Evolutionary conservation across 2,797 vertebrate species (phyloP).

Genomic region (Xenentodon cancila): DNA sequence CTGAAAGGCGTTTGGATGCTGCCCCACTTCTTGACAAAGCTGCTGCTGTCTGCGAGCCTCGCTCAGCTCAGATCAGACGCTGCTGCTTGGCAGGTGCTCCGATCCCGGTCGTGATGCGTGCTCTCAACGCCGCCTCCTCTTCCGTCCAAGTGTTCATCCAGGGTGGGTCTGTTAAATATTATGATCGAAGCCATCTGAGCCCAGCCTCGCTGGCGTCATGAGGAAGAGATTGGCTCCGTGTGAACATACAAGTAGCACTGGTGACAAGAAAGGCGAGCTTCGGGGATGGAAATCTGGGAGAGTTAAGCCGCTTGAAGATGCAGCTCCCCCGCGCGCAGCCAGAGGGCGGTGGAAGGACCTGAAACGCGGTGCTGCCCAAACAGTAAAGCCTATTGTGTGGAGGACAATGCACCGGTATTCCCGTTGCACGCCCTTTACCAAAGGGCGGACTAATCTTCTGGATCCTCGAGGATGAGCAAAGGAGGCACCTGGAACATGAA

Average conservation of each 20-base stretch:
- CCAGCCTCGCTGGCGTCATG: conserved; percentile 92
- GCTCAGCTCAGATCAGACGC: conserved; percentile 43
- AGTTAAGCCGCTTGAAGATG: conserved; percentile 57
- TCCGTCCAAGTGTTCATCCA: conserved; percentile 59
- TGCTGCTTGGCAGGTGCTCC: conserved; percentile 76
- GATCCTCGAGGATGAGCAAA: conserved; percentile 9
- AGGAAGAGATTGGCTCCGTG: conserved; percentile 90
- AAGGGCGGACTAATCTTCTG: background rate
- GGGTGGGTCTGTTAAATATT: conserved; percentile 93
- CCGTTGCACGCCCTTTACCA: background rate
- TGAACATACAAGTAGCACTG: conserved; percentile 76
- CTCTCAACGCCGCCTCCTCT: conserved; percentile 52
- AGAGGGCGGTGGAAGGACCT: conserved; percentile 79
- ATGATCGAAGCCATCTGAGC: conserved; percentile 83
- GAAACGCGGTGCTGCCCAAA: background rate
- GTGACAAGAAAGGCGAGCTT: conserved; percentile 83
- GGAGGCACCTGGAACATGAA: too few relatives aligned
- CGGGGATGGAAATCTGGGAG: conserved; percentile 47
- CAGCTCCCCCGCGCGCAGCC: conserved; percentile 69
- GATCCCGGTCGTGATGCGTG: conserved; percentile 58
- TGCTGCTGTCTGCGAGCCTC: conserved; percentile 25
- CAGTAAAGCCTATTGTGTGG: background rate
- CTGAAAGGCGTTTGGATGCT: conserved; percentile 45
- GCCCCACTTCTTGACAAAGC: conserved; percentile 37
- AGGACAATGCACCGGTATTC: conserved; percentile 2